Base-by-base conservation (phyloP, 2,888 invertebrate genomes). In the Atherix ibis region DNA sequence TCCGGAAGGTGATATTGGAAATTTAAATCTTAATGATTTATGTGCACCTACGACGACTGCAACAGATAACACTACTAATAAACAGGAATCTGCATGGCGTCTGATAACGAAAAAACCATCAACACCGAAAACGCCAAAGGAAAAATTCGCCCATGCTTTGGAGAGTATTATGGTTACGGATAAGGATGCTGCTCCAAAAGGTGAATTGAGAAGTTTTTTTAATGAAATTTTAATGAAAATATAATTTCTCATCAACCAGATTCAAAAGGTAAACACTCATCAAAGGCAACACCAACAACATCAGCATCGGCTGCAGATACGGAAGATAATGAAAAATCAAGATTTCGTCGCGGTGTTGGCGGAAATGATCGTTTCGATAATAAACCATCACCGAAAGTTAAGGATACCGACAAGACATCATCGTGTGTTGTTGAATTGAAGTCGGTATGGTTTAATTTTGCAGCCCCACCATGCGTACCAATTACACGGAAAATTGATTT, bases 371-470 rank as follows among this genome's bases (percentile, higher is more conserved):
- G n/a, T n/a, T n/a, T n/a, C n/a, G n/a, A n/a, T n/a, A n/a, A n/a
- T n/a, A n/a, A n/a, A n/a, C n/a, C n/a, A n/a, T n/a, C n/a, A n/a
- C n/a, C n/a, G n/a, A 76, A 73, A 50, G 70, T 75, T 37, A 76
- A 72, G 42, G 81, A 78, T 18, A 55, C 54, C 1, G 59, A 59
- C 32, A 82, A 82, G 49, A 76, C 78, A 1, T 81, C 88, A 0
- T 87, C 87, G 0, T 88, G 88, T 48, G 74, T 84, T 2, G 80
- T 92, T 34, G 85, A 92, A 52, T 62, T 95, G 36, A 83, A 83
- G 54, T 76, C 83, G 1, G 82, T 91, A 28, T 95, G 94, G 94
- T 89, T 95, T 50, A 94, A 94, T 57, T 95, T 95, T 63, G 94
- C 95, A 4, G 94, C 95, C 1, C 94, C 95, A 0, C 94, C 94